Conservation (phyloP, 23 tunicate genomes). For the Trididemnum nubilum region DNA sequence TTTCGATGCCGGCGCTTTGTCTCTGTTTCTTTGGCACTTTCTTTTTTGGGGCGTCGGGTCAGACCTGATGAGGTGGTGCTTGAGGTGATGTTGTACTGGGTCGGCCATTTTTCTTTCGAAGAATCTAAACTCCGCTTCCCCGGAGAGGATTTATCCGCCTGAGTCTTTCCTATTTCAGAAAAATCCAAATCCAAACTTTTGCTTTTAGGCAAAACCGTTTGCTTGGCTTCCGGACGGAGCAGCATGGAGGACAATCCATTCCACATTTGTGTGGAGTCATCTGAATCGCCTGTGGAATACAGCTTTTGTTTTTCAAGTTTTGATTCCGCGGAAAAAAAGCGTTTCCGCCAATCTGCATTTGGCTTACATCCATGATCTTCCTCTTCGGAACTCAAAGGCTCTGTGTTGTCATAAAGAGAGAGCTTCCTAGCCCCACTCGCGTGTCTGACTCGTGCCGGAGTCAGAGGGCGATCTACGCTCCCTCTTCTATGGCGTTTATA, state of each 20-base stretch:
- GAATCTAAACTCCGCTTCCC: neutral
- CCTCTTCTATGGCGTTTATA: neutral
- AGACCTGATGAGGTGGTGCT: neutral
- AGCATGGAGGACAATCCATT: too few species aligned
- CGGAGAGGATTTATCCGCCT: too few species aligned
- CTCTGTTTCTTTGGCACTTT: constrained; percentile 11
- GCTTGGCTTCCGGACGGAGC: too few species aligned
- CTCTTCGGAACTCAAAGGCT: constrained; percentile 1
- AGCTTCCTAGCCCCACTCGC: neutral
- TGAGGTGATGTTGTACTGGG: neutral
- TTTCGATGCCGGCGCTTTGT: constrained; percentile 35
- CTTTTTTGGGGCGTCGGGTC: constrained; percentile 20
- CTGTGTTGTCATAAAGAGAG: constrained; percentile 5
- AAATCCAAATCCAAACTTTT: neutral
- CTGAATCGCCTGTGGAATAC: neutral
- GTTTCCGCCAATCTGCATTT: neutral
- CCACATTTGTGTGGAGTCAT: too few species aligned
- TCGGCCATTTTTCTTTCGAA: neutral
- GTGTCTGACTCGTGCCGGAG: constrained; percentile 42
- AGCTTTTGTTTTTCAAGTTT: neutral
- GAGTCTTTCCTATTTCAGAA: too few species aligned
- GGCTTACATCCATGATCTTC: neutral
- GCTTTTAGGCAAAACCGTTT: neutral
- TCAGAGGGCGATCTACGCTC: constrained; percentile 40
- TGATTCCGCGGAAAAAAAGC: neutral